phyloP scores from a whole-genome alignment of 2,113 vertebrate species.

The Albula glossodonta region DNA sequence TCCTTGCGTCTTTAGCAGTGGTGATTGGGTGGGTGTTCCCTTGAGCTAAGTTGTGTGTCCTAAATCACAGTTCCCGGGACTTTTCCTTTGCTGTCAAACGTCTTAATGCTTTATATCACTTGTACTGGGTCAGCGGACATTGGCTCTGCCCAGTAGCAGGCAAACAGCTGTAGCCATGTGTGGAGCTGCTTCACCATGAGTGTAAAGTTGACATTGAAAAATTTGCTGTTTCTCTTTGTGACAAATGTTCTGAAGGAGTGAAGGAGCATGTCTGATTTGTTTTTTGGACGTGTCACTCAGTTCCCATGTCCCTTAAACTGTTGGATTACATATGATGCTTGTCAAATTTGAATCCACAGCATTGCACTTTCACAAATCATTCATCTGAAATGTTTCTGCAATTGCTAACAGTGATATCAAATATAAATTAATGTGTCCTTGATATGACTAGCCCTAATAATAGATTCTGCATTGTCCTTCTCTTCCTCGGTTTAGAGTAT shows the following conservation, averaged over 20 bases:
- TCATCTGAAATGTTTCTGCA: neutral
- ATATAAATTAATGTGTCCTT: too few species aligned
- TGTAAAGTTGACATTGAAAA: neutral
- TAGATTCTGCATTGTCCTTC: too few species aligned
- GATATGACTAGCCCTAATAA: too few species aligned
- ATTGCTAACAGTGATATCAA: too few species aligned
- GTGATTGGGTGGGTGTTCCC: neutral
- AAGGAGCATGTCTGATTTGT: neutral
- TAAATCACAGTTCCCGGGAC: neutral
- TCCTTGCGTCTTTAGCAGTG: neutral
- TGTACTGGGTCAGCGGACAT: neutral
- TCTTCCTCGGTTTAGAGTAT: too few species aligned
- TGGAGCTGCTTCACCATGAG: neutral
- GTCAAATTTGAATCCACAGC: neutral
- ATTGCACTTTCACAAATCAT: neutral
- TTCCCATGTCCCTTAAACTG: neutral
- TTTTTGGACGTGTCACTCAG: neutral
- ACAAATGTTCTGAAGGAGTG: neutral
- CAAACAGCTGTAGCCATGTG: neutral
- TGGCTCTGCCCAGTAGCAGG: neutral
- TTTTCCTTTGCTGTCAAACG: too few species aligned
- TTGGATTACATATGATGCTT: neutral
- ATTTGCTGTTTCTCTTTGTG: neutral
- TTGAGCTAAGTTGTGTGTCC: neutral
- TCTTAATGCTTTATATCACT: neutral